Evolutionary conservation across 2,113 vertebrate species (phyloP), one percentile per base, ranked within the genome.

Genomic region (Triplophysa rosa): DNA sequence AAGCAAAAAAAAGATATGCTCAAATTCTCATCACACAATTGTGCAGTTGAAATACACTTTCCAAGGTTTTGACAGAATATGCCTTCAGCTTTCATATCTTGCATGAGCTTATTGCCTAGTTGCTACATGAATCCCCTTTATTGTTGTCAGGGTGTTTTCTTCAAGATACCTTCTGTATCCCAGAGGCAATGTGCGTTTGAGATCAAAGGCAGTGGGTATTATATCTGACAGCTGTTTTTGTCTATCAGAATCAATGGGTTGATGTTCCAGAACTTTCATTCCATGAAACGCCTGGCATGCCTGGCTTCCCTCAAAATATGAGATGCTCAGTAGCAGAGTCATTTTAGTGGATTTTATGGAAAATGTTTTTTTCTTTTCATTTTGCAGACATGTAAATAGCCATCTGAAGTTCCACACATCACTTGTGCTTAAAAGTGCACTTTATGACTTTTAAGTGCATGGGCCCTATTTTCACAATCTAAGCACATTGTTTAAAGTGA

Each of bases 161-260:
- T 68, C 54, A 81, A 65, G 68, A 84, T 67, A 77, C 77, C 37
- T 73, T 73, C 71, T 81, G 71, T 80, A 74, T 83, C 77, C 73
- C 73, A 79, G 67, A 80, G 74, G 77, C 79, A 68, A 26, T 42
- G 70, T 79, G 75, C 17, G 11, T 62, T 26, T 37, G 49, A 81
- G 84, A 83, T 87, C 68, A 86, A 87, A 86, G 83, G 67, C 61
- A 49, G 16, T 63, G 37, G 73, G 40, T 81, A 84, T 79, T 69
- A 73, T 69, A 80, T 84, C 72, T 80, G 84, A 78, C 78, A 78
- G 52, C 52, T 87, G 68, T 82, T 82, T 84, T 83, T 77, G 75
- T 71, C 73, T 61, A 81, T 82, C 71, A 83, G 58, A 74, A 74
- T 74, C 71, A 79, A 84, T 67, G 67, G 73, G 67, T 69, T 82